These are phyloP conservation scores for Drosophila willistoni DNA, from an alignment of 1,140 invertebrate species.

Conservation along the genomic window DNA sequence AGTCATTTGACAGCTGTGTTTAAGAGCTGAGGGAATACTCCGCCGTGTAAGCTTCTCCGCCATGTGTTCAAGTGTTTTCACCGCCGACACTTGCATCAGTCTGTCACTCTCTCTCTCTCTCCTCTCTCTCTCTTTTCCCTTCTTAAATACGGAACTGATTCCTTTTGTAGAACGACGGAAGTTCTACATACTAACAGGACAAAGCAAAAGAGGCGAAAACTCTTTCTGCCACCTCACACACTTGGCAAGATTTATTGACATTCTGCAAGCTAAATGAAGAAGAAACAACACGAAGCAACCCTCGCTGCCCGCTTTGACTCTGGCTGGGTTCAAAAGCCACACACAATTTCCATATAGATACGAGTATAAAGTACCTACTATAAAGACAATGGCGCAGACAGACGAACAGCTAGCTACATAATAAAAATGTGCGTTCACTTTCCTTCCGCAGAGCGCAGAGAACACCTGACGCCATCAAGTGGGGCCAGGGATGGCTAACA, in stretches of 20 bases:
- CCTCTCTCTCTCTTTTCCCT: conserved; percentile 2
- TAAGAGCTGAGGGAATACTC: conserved; percentile 26
- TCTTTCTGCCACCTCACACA: conserved; percentile 8
- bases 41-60: conserved; percentile 10
- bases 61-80: conserved; percentile 49
- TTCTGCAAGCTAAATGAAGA: conserved; percentile 33
- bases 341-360: conserved; percentile 24
- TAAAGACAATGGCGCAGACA: conserved; percentile 19
- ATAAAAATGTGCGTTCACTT: conserved; percentile 15
- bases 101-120: neutral
- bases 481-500: conserved; percentile 11
- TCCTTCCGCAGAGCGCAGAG: neutral
- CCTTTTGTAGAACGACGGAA: conserved; percentile 31
- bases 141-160: conserved; percentile 40
- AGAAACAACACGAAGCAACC: conserved; percentile 45
- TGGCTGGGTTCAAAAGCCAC: conserved; percentile 49
- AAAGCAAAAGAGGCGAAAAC: conserved; percentile 7
- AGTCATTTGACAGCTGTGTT: conserved; percentile 35
- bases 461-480: conserved; percentile 16
- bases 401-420: conserved; percentile 4
- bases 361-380: neutral
- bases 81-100: conserved; percentile 34
- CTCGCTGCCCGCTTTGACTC: conserved; percentile 33
- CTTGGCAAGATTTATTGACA: conserved; percentile 32
- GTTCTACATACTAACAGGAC: conserved; percentile 4